Evolutionary conservation across 2,888 invertebrate species (phyloP), one percentile per base, ranked within the genome.

Genomic region (Allolobophora icterica): DNA sequence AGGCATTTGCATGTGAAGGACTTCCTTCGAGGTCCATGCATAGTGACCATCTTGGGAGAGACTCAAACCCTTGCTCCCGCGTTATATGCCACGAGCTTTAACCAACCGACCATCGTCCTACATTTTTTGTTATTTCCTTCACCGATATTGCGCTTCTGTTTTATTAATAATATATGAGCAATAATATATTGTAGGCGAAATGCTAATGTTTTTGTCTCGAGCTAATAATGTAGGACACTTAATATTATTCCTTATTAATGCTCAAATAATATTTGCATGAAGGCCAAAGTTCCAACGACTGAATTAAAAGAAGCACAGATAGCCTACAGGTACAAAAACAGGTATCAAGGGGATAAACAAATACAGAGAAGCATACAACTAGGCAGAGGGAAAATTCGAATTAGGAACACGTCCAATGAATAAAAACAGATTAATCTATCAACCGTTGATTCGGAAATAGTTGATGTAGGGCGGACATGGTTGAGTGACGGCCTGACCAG

Each of bases 401-500:
- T n/a, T 71, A n/a, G n/a, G n/a, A n/a, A 19, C 21, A 87, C 84
- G 38, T 84, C 33, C 33, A 84, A 34, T 87, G 21, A n/a, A 21
- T 15, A 33, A 38, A 30, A 87, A 34, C 87, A 35, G 30, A 35
- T 19, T 5, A 34, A 87, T 87, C 17, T 17, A 34, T 24, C n/a
- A 21, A 92, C 92, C 92, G 38, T 35, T 83, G 8, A 87, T 87
- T 30, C 84, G 91, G 90, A 91, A 92, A 35, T 89, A 90, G 89
- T 92, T 90, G 83, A 92, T 90, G 91, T 92, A 92, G 17, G 84
- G n/a, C 21, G 92, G 91, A 89, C 92, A 92, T 19, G 91, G 91
- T 52, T 90, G 89, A 13, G 40, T 52, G 90, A 84, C 90, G 30
- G 89, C 52, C 30, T 38, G 45, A 30, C 90, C 91, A 19, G 92